Evolutionary conservation across 2,797 vertebrate genomes (phyloP).

Genomic region (Hipposideros larvatus): DNA sequence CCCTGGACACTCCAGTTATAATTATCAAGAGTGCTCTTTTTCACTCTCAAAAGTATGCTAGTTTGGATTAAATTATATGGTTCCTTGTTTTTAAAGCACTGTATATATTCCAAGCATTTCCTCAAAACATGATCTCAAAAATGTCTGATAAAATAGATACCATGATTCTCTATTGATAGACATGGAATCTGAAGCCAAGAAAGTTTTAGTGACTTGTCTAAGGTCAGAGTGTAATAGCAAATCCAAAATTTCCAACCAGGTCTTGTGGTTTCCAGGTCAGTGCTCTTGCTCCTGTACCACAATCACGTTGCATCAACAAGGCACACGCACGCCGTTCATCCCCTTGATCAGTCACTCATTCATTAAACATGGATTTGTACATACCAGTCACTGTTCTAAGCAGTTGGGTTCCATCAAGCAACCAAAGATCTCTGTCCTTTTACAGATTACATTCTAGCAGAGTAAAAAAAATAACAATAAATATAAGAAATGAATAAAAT

Average conservation of each 20-base stretch:
- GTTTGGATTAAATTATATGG: not conserved
- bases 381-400: no score
- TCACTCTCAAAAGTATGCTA: not conserved
- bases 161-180: not conserved
- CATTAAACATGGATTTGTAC: not conserved
- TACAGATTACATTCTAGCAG: not conserved
- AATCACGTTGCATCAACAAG: not conserved
- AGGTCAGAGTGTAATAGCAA: not conserved
- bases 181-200: not conserved
- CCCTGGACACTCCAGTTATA: not conserved
- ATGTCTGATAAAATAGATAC: not conserved
- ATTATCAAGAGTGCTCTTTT: not conserved
- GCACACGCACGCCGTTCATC: not conserved
- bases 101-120: not conserved
- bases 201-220: not conserved
- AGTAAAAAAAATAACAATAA: not conserved
- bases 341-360: not conserved
- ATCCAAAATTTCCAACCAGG: not conserved
- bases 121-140: not conserved
- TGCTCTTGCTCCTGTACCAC: not conserved
- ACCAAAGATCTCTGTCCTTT: not conserved
- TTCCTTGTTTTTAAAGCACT: not conserved
- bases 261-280: not conserved
- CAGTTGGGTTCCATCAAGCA: not conserved
- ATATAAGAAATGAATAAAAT: not conserved